phyloP scores from a whole-genome alignment of 2,888 invertebrate species.

The Tryphoninae sp. region DNA sequence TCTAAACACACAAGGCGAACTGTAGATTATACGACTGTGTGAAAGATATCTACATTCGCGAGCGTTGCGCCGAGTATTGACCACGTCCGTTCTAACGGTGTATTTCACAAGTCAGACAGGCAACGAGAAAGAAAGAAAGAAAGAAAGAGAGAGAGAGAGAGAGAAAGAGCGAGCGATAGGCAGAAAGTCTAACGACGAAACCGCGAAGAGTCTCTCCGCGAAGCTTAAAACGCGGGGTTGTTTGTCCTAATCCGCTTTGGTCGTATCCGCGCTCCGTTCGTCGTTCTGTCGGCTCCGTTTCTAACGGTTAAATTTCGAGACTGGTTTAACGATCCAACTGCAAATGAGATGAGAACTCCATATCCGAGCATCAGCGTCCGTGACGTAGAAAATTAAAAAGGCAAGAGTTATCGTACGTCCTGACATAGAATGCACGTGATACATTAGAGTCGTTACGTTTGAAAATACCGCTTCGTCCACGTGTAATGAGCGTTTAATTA shows the following conservation, averaged over 20 bases:
- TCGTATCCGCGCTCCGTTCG: not conserved
- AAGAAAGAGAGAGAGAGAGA: not conserved
- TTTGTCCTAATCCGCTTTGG: slow-evolving; percentile 46
- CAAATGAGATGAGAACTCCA: slow-evolving; percentile 52
- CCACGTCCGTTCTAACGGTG: slow-evolving; percentile 62
- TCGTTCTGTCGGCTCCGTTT: slow-evolving; percentile 56
- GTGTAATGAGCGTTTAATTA: slow-evolving; percentile 58
- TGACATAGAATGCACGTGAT: not conserved
- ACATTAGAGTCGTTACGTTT: slow-evolving; percentile 5
- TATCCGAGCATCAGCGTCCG: slow-evolving; percentile 27
- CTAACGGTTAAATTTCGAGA: slow-evolving; percentile 55
- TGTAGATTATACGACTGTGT: slow-evolving; percentile 9
- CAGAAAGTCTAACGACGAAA: slow-evolving; percentile 40
- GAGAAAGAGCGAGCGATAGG: not conserved
- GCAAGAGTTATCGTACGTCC: not conserved
- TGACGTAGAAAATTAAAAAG: slow-evolving; percentile 47
- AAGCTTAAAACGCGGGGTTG: slow-evolving; percentile 17
- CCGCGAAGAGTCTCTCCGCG: slow-evolving; percentile 1
- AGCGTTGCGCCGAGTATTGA: slow-evolving; percentile 53
- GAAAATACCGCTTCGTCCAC: slow-evolving; percentile 35
- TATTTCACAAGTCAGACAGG: slow-evolving; percentile 20
- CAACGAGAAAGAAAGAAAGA: not conserved
- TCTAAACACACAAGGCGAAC: not conserved
- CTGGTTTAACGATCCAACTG: slow-evolving; percentile 59
- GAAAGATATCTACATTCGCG: slow-evolving; percentile 15